These are phyloP conservation scores for Oscheius myriophilus DNA, from an alignment of 2,888 invertebrate species.

Conservation along the genomic window DNA sequence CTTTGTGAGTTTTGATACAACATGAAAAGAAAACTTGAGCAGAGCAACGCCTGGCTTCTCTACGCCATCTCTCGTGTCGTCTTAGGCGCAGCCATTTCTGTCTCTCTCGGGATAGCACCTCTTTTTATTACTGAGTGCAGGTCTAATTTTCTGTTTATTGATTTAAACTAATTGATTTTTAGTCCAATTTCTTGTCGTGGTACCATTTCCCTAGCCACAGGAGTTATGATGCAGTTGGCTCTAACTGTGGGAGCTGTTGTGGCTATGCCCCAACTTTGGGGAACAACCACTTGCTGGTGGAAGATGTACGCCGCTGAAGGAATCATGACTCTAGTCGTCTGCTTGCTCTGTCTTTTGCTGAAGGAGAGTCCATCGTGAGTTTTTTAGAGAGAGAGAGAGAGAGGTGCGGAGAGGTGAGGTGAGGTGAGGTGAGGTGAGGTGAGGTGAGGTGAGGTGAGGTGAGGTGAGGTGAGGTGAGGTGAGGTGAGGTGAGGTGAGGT, in stretches of 20 bases:
- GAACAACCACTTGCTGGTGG: slow-evolving; percentile 48
- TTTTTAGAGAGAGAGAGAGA: no score
- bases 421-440: no score
- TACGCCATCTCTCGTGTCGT: slow-evolving; percentile 50
- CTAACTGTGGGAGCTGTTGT: slow-evolving; percentile 53
- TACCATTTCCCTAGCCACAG: slow-evolving; percentile 54
- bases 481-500: no score
- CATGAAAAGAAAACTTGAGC: neutral
- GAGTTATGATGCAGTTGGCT: slow-evolving; percentile 54
- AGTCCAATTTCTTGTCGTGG: slow-evolving; percentile 58
- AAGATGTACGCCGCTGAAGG: slow-evolving; percentile 51
- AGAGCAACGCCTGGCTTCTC: slow-evolving; percentile 35
- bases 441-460: no score
- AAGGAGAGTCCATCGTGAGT: slow-evolving; percentile 48
- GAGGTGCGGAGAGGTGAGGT: no score
- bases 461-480: no score
- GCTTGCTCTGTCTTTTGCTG: slow-evolving; percentile 32
- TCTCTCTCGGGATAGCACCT: slow-evolving; percentile 47
- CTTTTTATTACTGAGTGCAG: slow-evolving; percentile 56
- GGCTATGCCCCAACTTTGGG: slow-evolving; percentile 54
- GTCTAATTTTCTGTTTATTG: slow-evolving; percentile 1
- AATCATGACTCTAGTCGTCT: slow-evolving; percentile 32
- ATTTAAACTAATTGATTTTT: slow-evolving; percentile 12
- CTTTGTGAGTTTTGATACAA: slow-evolving; percentile 36
- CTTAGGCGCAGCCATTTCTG: slow-evolving; percentile 53